Percentiles rank a stretch among this genome's conserved stretches.
phyloP scores from a whole-genome alignment of 2,113 vertebrate species.

The Archilochus colubris region DNA sequence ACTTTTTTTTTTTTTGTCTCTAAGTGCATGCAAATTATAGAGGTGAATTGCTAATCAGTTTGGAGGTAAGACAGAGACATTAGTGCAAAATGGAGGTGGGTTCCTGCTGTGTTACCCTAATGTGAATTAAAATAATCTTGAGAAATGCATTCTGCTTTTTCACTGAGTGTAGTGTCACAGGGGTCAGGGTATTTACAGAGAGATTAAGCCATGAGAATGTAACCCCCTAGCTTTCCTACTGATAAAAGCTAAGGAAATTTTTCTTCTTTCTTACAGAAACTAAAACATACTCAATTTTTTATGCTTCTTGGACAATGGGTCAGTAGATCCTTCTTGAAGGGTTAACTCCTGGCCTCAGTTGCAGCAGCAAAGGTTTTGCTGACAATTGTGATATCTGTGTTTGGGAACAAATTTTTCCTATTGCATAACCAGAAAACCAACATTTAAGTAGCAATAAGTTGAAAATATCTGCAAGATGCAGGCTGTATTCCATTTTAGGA shows the following conservation, averaged over 20 bases:
- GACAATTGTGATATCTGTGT: fast-evolving
- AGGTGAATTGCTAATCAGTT: not conserved
- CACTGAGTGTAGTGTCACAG: not conserved
- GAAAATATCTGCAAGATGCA: not conserved
- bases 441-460: not conserved
- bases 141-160: not conserved
- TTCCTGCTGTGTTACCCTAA: not conserved
- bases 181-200: not conserved
- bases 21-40: not conserved
- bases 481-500: not conserved
- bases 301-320: not conserved
- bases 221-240: not conserved
- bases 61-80: not conserved
- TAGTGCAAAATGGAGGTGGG: not conserved
- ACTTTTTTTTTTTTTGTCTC: not conserved
- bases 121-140: not conserved
- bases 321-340: not conserved
- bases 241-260: not conserved
- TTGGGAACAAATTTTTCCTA: not conserved
- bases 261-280: not conserved
- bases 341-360: not conserved
- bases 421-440: not conserved
- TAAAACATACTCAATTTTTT: not conserved
- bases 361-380: not conserved
- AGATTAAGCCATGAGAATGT: not conserved